Base-by-base conservation (phyloP, 2,888 invertebrate species). In the Aporophyla nigra region DNA sequence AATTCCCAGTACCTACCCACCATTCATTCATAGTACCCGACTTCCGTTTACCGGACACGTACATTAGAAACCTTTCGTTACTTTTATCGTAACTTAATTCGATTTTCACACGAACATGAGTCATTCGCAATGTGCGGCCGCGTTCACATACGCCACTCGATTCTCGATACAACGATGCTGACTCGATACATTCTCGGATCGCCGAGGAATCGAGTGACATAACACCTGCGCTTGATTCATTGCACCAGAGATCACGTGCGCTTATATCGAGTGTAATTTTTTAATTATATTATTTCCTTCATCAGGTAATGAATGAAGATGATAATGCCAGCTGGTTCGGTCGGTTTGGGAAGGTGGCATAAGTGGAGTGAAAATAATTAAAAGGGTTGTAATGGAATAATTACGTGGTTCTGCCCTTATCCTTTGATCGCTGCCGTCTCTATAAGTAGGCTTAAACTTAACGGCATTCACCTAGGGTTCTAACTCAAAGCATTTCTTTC, bases 131-230 rank as follows among this genome's bases (percentile, higher is more conserved):
- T 88, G 88, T 88, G 90, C 88, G 88, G 89, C 82, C 89, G 67
- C 67, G 90, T 93, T 93, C 93, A 92, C 94, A 92, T 89, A 91
- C 84, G 66, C 67, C 80, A 77, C 80, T 86, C 88, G 86, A 82
- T 95, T 95, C 95, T 90, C 91, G 91, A 91, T 93, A 95, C 88
- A 81, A 76, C 80, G 76, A 70, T 84, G 96, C 95, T 95, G 95
- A 95, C 90, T 88, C 83, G 80, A 87, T 86, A 90, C 93, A 95
- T 96, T 95, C 95, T 91, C 90, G 80, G 77, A 80, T 84, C 85
- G 86, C 72, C 79, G 86, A 70, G 88, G 93, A 89, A 84, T 95
- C 94, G 88, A 84, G 88, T 95, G 92, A 91, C 95, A 91, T 78
- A 92, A 94, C 95, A 95, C 93, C 94, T 94, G 94, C 92, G 88